These are phyloP conservation scores for Orthonychiurus folsomi DNA, from an alignment of 2,888 invertebrate genomes.

Conservation along the genomic window DNA sequence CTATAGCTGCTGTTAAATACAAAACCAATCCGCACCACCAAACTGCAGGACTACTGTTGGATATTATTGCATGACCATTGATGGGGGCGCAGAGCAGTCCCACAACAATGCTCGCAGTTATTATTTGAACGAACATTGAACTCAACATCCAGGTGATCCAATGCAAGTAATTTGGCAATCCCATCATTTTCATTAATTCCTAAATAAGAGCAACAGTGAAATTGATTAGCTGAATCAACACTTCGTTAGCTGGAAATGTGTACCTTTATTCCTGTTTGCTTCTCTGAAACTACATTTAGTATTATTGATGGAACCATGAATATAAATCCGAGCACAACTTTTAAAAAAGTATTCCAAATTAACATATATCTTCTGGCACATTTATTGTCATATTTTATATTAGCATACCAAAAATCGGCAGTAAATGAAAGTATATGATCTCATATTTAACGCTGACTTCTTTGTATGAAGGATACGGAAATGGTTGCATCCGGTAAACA, in stretches of 20 bases:
- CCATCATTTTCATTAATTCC: slow-evolving; percentile 46
- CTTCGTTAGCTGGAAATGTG: slow-evolving; percentile 6
- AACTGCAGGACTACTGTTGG: slow-evolving; percentile 42
- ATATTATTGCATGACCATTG: slow-evolving; percentile 38
- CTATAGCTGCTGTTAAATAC: slow-evolving; percentile 44
- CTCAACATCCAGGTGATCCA: slow-evolving; percentile 51
- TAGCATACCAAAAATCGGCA: too few relatives aligned
- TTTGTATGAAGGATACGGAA: too few relatives aligned
- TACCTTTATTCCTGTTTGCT: slow-evolving; percentile 53
- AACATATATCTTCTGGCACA: too few relatives aligned
- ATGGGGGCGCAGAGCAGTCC: slow-evolving; percentile 42
- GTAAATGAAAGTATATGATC: too few relatives aligned
- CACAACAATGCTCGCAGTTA: slow-evolving; percentile 44
- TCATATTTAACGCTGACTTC: too few relatives aligned
- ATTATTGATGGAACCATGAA: slow-evolving; percentile 50
- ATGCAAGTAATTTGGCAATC: slow-evolving; percentile 49
- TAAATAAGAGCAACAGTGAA: slow-evolving; percentile 25
- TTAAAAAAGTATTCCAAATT: too few relatives aligned
- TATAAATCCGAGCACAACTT: slow-evolving; percentile 47
- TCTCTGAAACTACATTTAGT: slow-evolving; percentile 54
- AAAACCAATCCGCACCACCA: slow-evolving; percentile 44
- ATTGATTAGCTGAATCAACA: neutral
- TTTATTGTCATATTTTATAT: too few relatives aligned
- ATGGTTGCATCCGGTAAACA: too few relatives aligned
- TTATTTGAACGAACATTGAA: slow-evolving; percentile 43